Percentiles rank a stretch among this genome's conserved stretches.
phyloP scores from a whole-genome alignment of 2,888 invertebrate genomes.

The Ichneumoninae sp. region DNA sequence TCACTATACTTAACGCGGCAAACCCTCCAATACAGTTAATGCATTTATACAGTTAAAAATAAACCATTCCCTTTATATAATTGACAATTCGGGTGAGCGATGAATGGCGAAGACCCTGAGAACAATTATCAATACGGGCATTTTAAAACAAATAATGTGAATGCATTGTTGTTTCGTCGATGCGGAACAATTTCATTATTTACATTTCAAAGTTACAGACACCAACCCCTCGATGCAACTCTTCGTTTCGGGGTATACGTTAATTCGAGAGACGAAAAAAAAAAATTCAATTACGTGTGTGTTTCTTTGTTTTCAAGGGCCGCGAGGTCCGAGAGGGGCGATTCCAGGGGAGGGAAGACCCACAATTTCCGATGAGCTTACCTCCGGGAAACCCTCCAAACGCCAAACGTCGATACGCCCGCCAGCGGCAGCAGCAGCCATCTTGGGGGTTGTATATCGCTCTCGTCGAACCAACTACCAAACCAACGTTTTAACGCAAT shows the following conservation, averaged over 20 bases:
- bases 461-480: constrained; percentile 73
- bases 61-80: background rate
- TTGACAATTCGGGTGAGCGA: background rate
- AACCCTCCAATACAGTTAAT: background rate
- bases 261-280: constrained; percentile 73
- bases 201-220: background rate
- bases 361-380: constrained; percentile 84
- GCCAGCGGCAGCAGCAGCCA: constrained; percentile 75
- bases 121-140: background rate
- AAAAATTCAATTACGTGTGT: constrained; percentile 82
- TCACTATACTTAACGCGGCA: background rate
- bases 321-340: constrained; percentile 77
- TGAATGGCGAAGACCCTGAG: background rate
- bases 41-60: background rate
- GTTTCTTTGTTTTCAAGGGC: constrained; percentile 80
- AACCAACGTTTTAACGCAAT: constrained; percentile 79
- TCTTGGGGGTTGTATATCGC: constrained; percentile 81
- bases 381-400: constrained; percentile 83
- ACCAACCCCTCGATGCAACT: background rate
- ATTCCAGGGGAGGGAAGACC: constrained; percentile 83
- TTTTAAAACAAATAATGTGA: background rate
- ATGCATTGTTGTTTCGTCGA: background rate
- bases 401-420: constrained; percentile 84
- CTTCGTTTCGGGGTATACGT: constrained; percentile 63
- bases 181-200: background rate